Base-by-base conservation (phyloP, 37 sponge, comb jelly and placozoan genomes). In the Haliclona indistincta region DNA sequence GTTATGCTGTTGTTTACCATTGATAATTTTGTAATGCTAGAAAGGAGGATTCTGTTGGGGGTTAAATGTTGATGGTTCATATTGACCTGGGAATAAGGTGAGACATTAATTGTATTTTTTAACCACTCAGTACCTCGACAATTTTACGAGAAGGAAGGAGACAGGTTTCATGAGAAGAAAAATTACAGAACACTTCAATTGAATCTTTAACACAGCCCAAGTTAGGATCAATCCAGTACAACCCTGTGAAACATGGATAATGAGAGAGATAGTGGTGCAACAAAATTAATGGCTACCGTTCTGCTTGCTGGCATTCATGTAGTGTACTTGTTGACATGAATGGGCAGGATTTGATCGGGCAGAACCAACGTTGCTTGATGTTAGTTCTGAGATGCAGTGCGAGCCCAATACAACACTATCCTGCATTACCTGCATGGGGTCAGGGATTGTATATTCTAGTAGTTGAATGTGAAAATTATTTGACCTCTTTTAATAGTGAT, bases 201-300 rank as follows among this genome's bases (percentile, higher is more conserved):
- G 85, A 54, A 75, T 89, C 90, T 8, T 54, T 19, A 0, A 74
- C 67, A 43, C 90, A 89, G 0, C 90, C 90, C 10, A 76, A 74
- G 66, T 89, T 84, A 2, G 90, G 90, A 40, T 89, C 90, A 11
- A 89, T 71, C 90, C 90, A 89, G 62, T 79, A 89, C 49, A 56
- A 56, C 10, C 72, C 81, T 66, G 25, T 49, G 1, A 41, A 7
- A 67, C 22, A 43, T 30, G 34, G 68, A 28, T 2, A 53, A n/a
- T 13, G 28, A 78, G 2, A 78, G 29, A 67, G 68, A 54, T 43
- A 20, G 25, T 8, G 7, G n/a, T 8, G 23, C 60, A n/a, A 58
- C 13, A 58, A 55, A 25, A 10, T 33, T 33, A 10, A 54, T 28
- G 1, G 22, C 3, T 56, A 22, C 37, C 55, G 20, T 36, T 54